Evolutionary conservation across 2,797 vertebrate genomes (phyloP), one percentile per base, ranked within the genome.

Genomic region (Lepus oiostolus): DNA sequence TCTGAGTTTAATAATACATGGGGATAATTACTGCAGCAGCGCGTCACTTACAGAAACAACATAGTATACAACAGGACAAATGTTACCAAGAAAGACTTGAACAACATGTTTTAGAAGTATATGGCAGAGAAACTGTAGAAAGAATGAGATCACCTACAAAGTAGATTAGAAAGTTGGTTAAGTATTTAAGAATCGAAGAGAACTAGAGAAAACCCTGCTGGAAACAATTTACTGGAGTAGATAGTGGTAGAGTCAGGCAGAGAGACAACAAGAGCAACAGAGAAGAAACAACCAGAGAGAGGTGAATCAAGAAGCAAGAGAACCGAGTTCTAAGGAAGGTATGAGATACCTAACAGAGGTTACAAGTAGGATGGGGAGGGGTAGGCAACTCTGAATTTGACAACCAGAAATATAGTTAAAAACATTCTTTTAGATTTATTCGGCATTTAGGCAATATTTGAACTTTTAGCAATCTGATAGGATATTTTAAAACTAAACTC

Each of bases 401-500:
- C 76, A 86, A 86, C 28, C 11, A 65, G 58, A 92, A 87, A 83
- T 76, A 28, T 7, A 52, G 65, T 10, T 54, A 16, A 35, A 65
- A n/a, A 70, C 24, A 32, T 2, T 14, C 14, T 47, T 47, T 72
- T 42, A 13, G 85, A 35, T 63, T 62, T 70, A 65, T 72, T 86
- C 77, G 38, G 58, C 17, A 76, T 89, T 35, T 76, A 65, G 58
- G 30, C 50, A 84, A 79, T 62, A 93, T 1, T 50, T 74, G 7
- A 58, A 90, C 50, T 79, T 58, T 72, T 50, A 76, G 75, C 47
- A 90, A 86, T 14, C 68, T 52, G 24, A 83, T 71, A 52, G 62
- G 17, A 70, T 77, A 11, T 84, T 32, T 91, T 32, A 88, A 91
- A 89, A 77, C 26, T 26, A 93, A 87, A 83, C 30, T 77, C 19